Evolutionary conservation across 2,797 vertebrate genomes (phyloP).

Genomic region (Eospalax fontanierii): DNA sequence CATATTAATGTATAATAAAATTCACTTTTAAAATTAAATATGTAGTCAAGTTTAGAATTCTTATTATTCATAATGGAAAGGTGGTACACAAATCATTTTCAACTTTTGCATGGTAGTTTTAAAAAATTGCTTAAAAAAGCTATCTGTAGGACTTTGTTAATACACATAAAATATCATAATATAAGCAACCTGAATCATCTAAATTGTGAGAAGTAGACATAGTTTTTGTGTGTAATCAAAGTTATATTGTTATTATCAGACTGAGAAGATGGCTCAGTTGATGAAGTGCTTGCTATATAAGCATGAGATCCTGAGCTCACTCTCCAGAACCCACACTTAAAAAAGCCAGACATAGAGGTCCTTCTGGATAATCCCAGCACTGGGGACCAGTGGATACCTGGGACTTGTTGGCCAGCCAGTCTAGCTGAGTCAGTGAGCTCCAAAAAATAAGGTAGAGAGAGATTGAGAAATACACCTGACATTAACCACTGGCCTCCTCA

Average conservation of each 20-base stretch:
- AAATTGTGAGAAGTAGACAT: not conserved
- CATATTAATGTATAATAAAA: not conserved
- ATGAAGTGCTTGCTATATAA: too few relatives aligned
- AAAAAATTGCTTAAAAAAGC: not conserved
- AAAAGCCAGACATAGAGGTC: not conserved
- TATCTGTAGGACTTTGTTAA: not conserved
- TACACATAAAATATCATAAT: not conserved
- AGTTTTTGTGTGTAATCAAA: not conserved
- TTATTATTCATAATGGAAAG: too few relatives aligned
- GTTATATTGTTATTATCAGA: not conserved
- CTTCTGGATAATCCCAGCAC: too few relatives aligned
- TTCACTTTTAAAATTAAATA: slow-evolving; percentile 1
- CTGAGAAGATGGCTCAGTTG: too few relatives aligned
- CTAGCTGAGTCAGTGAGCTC: too few relatives aligned
- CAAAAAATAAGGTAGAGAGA: too few relatives aligned
- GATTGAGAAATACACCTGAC: too few relatives aligned
- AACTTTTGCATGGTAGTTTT: not conserved
- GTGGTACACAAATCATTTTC: not conserved
- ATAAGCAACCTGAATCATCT: not conserved
- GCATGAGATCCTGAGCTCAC: too few relatives aligned
- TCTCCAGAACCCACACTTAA: not conserved
- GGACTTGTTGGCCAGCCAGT: too few relatives aligned
- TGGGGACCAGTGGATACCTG: too few relatives aligned
- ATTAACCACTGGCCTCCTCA: too few relatives aligned
- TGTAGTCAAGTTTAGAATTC: not conserved